Evolutionary conservation across 2,113 vertebrate species (phyloP), one percentile per base, ranked within the genome.

Genomic region (Dicerorhinus sumatrensis): DNA sequence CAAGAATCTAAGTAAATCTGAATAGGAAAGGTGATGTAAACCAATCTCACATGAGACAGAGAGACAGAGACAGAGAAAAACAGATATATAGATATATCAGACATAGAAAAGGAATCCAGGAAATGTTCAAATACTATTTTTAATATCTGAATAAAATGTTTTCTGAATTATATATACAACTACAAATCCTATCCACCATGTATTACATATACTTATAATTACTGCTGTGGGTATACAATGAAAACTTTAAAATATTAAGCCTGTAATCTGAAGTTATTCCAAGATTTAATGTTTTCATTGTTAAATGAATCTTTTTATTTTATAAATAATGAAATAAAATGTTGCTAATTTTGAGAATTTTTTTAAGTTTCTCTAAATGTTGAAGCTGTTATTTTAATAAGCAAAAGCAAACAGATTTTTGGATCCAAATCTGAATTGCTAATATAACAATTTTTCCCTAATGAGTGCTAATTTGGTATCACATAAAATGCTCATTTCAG

Each of bases 231-330:
- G 21, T 90, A 31, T 7, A 91, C 8, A 76, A n/a, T 88, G 33
- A 92, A 92, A 92, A 93, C 18, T 65, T 84, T 81, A 91, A 95
- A 91, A 93, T 89, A 86, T 58, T 69, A 83, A 82, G 6, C 31
- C 36, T 67, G 48, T 62, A 60, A 80, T 46, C n/a, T 56, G 27
- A 85, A 83, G 77, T 93, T 91, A 95, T 60, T 83, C 51, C 5
- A 58, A 14, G 7, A 29, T 75, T 91, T 93, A 80, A 51, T 63
- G 29, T 6, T 94, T 94, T 89, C 60, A 89, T 83, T 87, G n/a
- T 42, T 80, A 91, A 81, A 72, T 70, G 29, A 93, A 91, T 87
- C 20, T 73, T 76, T 87, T 91, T 65, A 72, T 92, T 96, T 89
- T 46, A 73, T n/a, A 93, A 95, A 56, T 65, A 85, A 85, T 75